Base-by-base conservation (phyloP, 37 sponge, comb jelly and placozoan genomes). In the Spongilla lacustris region DNA sequence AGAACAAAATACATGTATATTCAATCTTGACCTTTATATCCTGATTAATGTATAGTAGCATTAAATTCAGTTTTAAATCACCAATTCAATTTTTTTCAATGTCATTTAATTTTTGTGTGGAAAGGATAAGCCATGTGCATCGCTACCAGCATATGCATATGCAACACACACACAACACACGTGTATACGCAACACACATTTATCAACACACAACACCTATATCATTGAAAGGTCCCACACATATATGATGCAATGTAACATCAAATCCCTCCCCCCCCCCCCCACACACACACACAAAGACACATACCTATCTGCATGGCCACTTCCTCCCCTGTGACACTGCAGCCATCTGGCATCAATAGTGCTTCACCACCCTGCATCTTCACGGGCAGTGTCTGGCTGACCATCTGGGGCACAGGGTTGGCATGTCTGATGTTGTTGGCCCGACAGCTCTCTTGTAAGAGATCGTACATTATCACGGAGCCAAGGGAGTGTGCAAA, bases 401-500 rank as follows among this genome's bases (percentile, higher is more conserved):
- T 6, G 1, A 19, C 76, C 26, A 9, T 3, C 13, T 14, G 23
- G 32, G 76, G 17, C 9, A 36, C 21, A 0, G 35, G 34, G 21
- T 75, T n/a, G 36, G 2, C 12, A 77, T 50, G 84, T 27, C 32
- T 22, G 24, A 79, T 50, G 28, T 77, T 77, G 30, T 36, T 75
- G 23, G 30, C 77, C 23, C 41, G 31, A 26, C 85, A 84, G 24
- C 71, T 84, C 74, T 89, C 75, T 0, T 58, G 76, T 30, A 95
- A 82, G 46, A 95, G 89, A 46, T 96, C 97, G 87, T 86, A 96
- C 66, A 72, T 79, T 33, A 96, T 87, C 48, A 96, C 95, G 36
- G 95, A 94, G 70, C 97, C 97, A 19, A 96, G 93, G 27, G 97
- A 96, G 73, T 96, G 97, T 30, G 86, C 97, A 72, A 94, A 69